These are phyloP conservation scores for Macrochelys suwanniensis DNA, from an alignment of 2,797 vertebrate genomes.

Conservation along the genomic window DNA sequence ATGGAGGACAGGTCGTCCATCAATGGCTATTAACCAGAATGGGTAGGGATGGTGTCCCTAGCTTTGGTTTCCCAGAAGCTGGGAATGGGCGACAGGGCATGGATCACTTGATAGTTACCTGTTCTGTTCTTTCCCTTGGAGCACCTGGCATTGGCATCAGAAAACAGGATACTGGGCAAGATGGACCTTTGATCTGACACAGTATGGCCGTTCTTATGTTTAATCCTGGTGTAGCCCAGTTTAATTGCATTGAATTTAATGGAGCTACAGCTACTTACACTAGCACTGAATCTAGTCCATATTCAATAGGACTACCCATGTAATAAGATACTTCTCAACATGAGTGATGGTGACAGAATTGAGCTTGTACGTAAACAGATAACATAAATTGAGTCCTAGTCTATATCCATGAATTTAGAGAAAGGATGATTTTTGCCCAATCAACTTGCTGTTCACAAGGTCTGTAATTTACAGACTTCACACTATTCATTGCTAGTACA, in stretches of 20 bases:
- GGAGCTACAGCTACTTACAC: background rate
- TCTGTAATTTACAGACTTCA: background rate
- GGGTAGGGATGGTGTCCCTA: too few relatives aligned
- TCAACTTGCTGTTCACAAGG: background rate
- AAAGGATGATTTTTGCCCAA: background rate
- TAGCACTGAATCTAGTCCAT: background rate
- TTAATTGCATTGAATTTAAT: background rate
- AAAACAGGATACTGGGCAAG: too few relatives aligned
- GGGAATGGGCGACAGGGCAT: too few relatives aligned
- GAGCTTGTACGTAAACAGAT: background rate
- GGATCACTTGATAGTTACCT: too few relatives aligned
- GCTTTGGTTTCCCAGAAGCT: too few relatives aligned
- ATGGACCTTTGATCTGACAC: too few relatives aligned
- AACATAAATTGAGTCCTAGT: background rate
- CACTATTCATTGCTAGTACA: background rate
- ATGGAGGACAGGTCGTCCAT: too few relatives aligned
- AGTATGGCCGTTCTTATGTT: too few relatives aligned
- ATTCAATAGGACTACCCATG: background rate
- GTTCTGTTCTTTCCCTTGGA: too few relatives aligned
- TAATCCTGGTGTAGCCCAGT: background rate
- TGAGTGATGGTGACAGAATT: background rate
- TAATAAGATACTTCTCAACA: background rate
- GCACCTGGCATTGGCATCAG: too few relatives aligned
- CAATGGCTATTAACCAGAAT: too few relatives aligned
- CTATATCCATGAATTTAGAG: conserved; percentile 5